Evolutionary conservation across 2,797 vertebrate species (phyloP), one percentile per base, ranked within the genome.

Genomic region (Sebastes vulpes): DNA sequence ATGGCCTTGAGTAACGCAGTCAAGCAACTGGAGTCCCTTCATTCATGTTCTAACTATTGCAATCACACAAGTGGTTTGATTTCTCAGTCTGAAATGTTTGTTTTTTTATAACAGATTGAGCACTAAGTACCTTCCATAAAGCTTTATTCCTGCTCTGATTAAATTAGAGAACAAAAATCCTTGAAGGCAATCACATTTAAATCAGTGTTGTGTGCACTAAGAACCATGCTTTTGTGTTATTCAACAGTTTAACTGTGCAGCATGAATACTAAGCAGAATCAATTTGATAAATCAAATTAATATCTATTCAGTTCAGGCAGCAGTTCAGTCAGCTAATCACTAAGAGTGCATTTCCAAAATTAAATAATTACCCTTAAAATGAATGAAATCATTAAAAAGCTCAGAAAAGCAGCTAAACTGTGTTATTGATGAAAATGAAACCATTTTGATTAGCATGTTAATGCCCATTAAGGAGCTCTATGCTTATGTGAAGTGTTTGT

Each of bases 131-230:
- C 3, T 53, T 52, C 4, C 5, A 11, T 61, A 31, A 79, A 57
- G 3, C 66, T 63, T 25, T 54, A 9, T 60, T 83, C 9, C 14
- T n/a, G 29, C 23, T 35, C 16, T 69, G 61, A 83, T 65, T 56
- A 42, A 79, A 79, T 63, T n/a, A 72, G n/a, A 65, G 4, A 53
- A 59, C 3, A 67, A 67, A 68, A 77, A 18, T 8, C 21, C 50
- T 65, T 28, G 3, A 67, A 72, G 61, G 54, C 38, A 60, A 28
- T 77, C 50, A 23, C 11, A 60, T 58, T 18, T 66, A 2, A 81
- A 42, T 68, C 23, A 38, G 18, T 74, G 35, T 38, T 57, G 54
- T 52, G 6, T 42, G 12, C 38, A 42, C 3, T 16, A 50, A 60
- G 12, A n/a, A 8, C 7, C 9, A 56, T n/a, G 38, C 23, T 66